Base-by-base conservation (phyloP, 2,797 vertebrate species). In the Cyprinella venusta region DNA sequence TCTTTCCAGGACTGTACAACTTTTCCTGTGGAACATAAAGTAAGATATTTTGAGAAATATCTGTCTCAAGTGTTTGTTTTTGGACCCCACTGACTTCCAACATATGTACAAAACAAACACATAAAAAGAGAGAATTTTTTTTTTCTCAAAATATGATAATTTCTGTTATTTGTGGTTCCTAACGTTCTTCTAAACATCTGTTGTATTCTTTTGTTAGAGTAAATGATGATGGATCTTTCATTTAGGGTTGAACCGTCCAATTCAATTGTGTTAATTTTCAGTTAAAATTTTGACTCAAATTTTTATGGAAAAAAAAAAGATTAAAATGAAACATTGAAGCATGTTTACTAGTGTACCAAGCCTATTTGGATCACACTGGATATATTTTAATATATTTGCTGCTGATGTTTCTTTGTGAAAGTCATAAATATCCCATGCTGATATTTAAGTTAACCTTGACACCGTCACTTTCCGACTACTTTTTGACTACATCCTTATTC, bases 361-460 rank as follows among this genome's bases (percentile, higher is more conserved):
- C 18, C 4, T 3, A 42, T 26, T 45, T 77, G 24, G 1, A 61
- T 42, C 38, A 63, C 33, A 10, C 16, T 18, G 10, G n/a, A 59
- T 59, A 59, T 24, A n/a, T 36, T 69, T 68, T 56, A 30, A 13
- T 70, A 71, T 8, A 80, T 61, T 45, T 59, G 45, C 33, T 50
- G 6, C 6, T 45, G 24, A 54, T 40, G 18, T 24, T 59, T 3
- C 38, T 65, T 52, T 42, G 48, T 40, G 19, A 42, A 36, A 74
- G 16, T 18, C 61, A 38, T 67, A 82, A 75, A 67, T 42, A n/a
- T 56, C 12, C 24, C n/a, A 36, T 59, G 24, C 26, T 64, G 1
- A 38, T 74, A 30, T 36, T 81, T n/a, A 36, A 67, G n/a, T 81
- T 48, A 74, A 45, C 26, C 69, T 50, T 74, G 69, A 74, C 56